Evolutionary conservation across 2,113 vertebrate genomes (phyloP).

Genomic region (Tyrannus savana): DNA sequence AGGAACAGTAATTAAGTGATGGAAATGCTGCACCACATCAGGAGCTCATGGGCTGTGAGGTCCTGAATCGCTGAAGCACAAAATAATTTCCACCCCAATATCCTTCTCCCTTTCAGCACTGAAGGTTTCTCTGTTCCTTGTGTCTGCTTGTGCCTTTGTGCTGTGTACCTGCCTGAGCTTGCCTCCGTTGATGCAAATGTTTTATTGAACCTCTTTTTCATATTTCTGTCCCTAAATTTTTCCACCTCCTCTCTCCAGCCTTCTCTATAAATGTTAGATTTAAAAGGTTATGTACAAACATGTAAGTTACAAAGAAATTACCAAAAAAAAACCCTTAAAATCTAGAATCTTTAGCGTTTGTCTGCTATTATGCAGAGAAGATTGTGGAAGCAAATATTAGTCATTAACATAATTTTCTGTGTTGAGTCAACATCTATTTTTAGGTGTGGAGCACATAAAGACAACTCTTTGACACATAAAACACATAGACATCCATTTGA

Average conservation of each 20-base stretch:
- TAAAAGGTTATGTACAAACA: slow-evolving; percentile 48
- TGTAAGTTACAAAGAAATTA: slow-evolving; percentile 17
- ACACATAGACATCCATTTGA: slow-evolving; percentile 58
- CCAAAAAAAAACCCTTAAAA: slow-evolving; percentile 1
- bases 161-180: background rate
- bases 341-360: background rate
- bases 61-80: background rate
- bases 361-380: slow-evolving; percentile 57
- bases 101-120: background rate
- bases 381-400: slow-evolving; percentile 71
- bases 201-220: background rate
- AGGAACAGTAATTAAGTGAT: background rate
- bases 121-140: background rate
- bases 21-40: background rate
- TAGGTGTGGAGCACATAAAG: slow-evolving; percentile 63
- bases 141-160: background rate
- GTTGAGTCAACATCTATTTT: slow-evolving; percentile 80
- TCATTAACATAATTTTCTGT: slow-evolving; percentile 73
- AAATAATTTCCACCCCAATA: background rate
- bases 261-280: slow-evolving; percentile 42
- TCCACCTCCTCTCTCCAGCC: slow-evolving; percentile 4
- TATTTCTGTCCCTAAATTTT: background rate
- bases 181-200: background rate
- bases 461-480: slow-evolving; percentile 58
- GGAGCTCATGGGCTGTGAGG: background rate